Evolutionary conservation across 2,888 invertebrate genomes (phyloP).

Genomic region (Clistopyga incitator): DNA sequence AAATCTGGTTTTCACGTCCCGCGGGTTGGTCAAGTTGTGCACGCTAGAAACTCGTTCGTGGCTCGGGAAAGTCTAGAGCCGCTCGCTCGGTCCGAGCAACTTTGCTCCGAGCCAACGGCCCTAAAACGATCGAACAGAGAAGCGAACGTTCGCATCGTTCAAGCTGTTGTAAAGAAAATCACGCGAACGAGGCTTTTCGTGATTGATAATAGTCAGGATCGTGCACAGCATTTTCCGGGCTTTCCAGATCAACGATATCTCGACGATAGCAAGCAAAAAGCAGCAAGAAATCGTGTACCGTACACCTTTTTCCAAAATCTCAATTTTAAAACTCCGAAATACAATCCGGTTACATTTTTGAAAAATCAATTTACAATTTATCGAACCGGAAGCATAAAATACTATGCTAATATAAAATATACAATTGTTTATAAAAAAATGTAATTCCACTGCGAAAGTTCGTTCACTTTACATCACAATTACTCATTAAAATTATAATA

Average conservation of each 20-base stretch:
- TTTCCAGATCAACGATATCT: constrained; percentile 13
- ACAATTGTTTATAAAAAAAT: too few species aligned
- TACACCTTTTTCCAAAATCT: too few species aligned
- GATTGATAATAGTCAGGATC: constrained; percentile 36
- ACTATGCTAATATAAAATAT: too few species aligned
- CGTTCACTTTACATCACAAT: too few species aligned
- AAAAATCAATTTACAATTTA: too few species aligned
- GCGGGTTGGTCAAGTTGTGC: constrained; percentile 46
- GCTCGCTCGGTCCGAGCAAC: not conserved
- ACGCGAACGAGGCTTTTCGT: constrained; percentile 48
- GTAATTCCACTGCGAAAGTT: too few species aligned
- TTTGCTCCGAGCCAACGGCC: constrained; percentile 57
- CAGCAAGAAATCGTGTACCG: constrained; percentile 4
- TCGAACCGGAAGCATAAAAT: too few species aligned
- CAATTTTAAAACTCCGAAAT: too few species aligned
- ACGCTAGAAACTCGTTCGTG: constrained; percentile 70
- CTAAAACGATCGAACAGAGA: constrained; percentile 46
- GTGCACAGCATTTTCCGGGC: constrained; percentile 14
- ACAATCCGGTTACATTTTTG: too few species aligned
- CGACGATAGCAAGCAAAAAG: not conserved
- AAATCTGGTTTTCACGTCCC: constrained; percentile 50
- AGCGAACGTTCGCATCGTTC: constrained; percentile 21
- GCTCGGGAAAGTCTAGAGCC: constrained; percentile 40
- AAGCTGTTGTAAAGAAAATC: constrained; percentile 41
- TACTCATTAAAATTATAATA: too few species aligned